Conservation (phyloP, 2,113 vertebrate genomes). For the Alectura lathami region DNA sequence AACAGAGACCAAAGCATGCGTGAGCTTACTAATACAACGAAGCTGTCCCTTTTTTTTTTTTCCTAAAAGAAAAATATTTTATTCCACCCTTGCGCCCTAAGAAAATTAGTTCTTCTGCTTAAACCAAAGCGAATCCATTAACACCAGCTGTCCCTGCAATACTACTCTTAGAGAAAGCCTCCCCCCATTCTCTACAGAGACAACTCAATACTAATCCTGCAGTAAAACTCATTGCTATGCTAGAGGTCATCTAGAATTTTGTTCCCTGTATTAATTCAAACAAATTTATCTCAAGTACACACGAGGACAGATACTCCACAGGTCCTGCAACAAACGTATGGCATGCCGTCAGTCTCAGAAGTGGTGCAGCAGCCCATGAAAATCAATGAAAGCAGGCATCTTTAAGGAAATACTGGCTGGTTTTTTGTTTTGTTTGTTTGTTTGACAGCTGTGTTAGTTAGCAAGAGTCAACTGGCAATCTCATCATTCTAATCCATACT, state of each 20-base stretch:
- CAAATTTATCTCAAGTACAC: background rate
- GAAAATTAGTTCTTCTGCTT: background rate
- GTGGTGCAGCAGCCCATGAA: background rate
- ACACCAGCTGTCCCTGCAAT: background rate
- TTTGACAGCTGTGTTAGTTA: background rate
- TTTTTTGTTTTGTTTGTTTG: background rate
- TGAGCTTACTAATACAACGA: background rate
- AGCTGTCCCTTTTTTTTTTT: background rate
- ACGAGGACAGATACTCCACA: background rate
- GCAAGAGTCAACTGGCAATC: too few species aligned
- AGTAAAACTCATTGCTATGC: background rate
- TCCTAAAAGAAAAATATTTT: background rate
- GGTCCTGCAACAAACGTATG: background rate
- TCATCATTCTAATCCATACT: background rate
- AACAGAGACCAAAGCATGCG: background rate
- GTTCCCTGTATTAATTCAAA: background rate
- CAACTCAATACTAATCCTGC: background rate
- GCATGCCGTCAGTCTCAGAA: background rate
- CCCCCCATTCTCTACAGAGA: background rate
- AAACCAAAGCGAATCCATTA: background rate
- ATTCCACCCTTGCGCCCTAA: background rate
- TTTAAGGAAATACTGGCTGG: background rate
- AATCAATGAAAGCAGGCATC: background rate
- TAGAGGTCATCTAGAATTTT: background rate
- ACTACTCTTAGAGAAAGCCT: background rate